A percentile compares a stretch with the other conserved stretches of the same genome.
Evolutionary conservation across 2,888 invertebrate species (phyloP).

Genomic region (Trichacis sp.): DNA sequence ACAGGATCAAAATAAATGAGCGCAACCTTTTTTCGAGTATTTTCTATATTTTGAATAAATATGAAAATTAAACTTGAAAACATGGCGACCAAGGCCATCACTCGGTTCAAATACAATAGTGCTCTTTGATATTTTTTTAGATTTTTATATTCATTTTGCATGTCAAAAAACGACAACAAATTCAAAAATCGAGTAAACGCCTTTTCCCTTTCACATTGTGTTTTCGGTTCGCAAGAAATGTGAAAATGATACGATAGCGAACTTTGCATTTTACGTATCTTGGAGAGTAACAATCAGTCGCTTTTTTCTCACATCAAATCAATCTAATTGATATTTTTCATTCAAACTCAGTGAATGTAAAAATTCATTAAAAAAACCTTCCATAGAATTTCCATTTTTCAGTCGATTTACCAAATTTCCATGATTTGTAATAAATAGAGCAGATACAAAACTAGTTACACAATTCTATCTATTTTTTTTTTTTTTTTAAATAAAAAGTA

Average conservation of each 20-base stretch:
- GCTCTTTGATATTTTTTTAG: slow-evolving; percentile 39
- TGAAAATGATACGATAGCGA: slow-evolving; percentile 5
- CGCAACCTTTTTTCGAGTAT: slow-evolving; percentile 34
- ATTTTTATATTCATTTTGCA: slow-evolving; percentile 11
- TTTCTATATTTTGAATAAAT: slow-evolving; percentile 49
- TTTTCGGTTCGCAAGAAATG: no score
- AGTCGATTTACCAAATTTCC: slow-evolving; percentile 29
- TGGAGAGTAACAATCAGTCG: no score
- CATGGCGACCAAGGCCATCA: slow-evolving; percentile 43
- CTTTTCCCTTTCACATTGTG: no score
- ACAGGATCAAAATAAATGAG: slow-evolving; percentile 83
- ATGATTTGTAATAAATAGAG: slow-evolving; percentile 58
- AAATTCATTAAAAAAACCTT: slow-evolving; percentile 16
- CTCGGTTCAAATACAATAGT: slow-evolving; percentile 49
- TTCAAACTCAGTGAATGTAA: no score
- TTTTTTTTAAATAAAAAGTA: slow-evolving; percentile 33
- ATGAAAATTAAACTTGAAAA: slow-evolving; percentile 48
- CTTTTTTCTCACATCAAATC: no score
- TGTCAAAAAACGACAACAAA: slow-evolving; percentile 13
- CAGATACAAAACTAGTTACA: slow-evolving; percentile 63
- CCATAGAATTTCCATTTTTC: neutral
- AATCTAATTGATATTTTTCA: no score
- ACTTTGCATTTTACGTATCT: slow-evolving; percentile 14
- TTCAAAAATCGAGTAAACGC: slow-evolving; percentile 22
- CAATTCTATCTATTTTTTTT: slow-evolving; percentile 50